These are phyloP conservation scores for Herminia tarsipennalis DNA, from an alignment of 2,888 invertebrate genomes.

Conservation along the genomic window DNA sequence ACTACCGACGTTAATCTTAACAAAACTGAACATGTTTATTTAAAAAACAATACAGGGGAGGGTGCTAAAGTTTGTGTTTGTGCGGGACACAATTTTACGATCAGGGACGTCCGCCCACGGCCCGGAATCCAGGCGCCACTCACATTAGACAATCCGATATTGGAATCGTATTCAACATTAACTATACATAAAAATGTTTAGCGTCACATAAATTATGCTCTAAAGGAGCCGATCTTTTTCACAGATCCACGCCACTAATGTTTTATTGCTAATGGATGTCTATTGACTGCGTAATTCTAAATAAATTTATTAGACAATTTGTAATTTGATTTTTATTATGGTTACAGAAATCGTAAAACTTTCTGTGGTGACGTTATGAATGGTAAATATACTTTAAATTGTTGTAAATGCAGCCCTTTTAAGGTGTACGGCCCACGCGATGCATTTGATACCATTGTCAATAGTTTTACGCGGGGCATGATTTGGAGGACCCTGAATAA, in stretches of 20 bases:
- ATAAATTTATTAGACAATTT: slow-evolving; percentile 58
- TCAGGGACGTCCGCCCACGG: slow-evolving; percentile 68
- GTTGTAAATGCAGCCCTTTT: slow-evolving; percentile 78
- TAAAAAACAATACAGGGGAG: slow-evolving; percentile 72
- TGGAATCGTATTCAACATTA: slow-evolving; percentile 75
- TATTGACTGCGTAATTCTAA: slow-evolving; percentile 63
- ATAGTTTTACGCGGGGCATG: slow-evolving; percentile 75
- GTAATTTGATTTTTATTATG: slow-evolving; percentile 58
- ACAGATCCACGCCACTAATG: slow-evolving; percentile 67
- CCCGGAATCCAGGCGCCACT: slow-evolving; percentile 78
- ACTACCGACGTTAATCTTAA: slow-evolving; percentile 68
- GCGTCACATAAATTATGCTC: slow-evolving; percentile 79
- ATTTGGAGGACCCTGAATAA: slow-evolving; percentile 80
- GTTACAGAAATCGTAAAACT: slow-evolving; percentile 66
- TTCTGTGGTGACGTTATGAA: slow-evolving; percentile 64
- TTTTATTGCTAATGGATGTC: slow-evolving; percentile 78
- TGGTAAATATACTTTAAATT: slow-evolving; percentile 75
- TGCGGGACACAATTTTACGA: slow-evolving; percentile 78
- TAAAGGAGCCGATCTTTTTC: slow-evolving; percentile 80
- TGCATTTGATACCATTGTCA: slow-evolving; percentile 62
- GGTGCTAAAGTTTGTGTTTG: slow-evolving; percentile 77
- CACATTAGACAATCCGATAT: slow-evolving; percentile 80
- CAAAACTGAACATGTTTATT: slow-evolving; percentile 74
- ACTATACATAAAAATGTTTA: slow-evolving; percentile 82
- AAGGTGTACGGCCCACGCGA: slow-evolving; percentile 67